Evolutionary conservation across 2,797 vertebrate genomes (phyloP).

Genomic region (Kryptopterus vitreolus): DNA sequence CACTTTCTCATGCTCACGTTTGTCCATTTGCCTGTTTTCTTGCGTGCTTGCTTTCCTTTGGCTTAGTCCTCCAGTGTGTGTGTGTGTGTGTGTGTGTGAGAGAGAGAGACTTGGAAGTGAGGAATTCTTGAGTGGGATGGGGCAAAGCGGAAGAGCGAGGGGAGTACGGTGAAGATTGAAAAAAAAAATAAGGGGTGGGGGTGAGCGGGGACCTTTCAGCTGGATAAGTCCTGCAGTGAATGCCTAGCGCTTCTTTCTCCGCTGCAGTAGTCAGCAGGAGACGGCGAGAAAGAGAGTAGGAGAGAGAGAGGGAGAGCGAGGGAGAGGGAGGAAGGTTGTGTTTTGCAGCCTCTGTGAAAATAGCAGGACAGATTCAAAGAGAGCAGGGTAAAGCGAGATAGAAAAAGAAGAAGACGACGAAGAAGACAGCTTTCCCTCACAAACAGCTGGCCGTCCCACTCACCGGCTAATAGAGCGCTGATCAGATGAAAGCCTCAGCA

Average conservation of each 20-base stretch:
- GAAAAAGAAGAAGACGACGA: background rate
- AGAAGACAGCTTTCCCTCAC: constrained; percentile 14
- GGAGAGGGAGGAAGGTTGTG: background rate
- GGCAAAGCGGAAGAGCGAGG: constrained; percentile 7
- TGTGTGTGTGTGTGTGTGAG: background rate
- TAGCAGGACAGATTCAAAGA: constrained; percentile 16
- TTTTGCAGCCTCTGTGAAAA: constrained; percentile 9
- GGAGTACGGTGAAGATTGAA: constrained; percentile 22
- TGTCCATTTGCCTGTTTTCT: constrained; percentile 10
- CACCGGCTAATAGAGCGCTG: constrained; percentile 42
- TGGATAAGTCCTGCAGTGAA: constrained; percentile 61
- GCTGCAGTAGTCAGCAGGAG: constrained; percentile 57
- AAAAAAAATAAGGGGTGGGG: constrained; percentile 30
- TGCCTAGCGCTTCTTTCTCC: constrained; percentile 61
- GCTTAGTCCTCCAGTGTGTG: constrained; percentile 17
- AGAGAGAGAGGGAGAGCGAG: background rate
- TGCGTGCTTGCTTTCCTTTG: background rate
- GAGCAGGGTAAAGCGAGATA: background rate
- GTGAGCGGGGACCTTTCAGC: constrained; percentile 44
- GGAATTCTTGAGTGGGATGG: constrained; percentile 19
- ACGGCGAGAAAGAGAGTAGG: constrained; percentile 25
- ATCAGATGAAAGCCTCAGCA: constrained; percentile 51
- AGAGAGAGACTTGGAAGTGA: constrained; percentile 22
- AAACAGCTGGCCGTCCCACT: constrained; percentile 46
- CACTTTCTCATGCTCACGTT: constrained; percentile 29